These are phyloP conservation scores for Urocynchramus pylzowi DNA, from an alignment of 2,113 vertebrate species.

Conservation along the genomic window DNA sequence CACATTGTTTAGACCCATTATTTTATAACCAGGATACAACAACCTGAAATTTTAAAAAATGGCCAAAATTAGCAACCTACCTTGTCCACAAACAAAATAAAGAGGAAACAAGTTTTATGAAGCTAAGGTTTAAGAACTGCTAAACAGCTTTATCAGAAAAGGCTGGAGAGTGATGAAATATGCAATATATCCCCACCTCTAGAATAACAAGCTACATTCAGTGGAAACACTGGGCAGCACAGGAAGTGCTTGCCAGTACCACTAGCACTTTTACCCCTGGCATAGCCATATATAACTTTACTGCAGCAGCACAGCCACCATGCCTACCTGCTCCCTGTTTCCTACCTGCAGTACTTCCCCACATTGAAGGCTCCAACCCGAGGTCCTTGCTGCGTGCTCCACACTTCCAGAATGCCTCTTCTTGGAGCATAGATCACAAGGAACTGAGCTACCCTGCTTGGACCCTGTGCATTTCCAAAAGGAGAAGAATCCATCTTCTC, in stretches of 20 bases:
- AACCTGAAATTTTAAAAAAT: constrained; percentile 69
- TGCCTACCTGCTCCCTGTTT: background rate
- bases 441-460: constrained; percentile 87
- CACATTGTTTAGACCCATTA: constrained; percentile 98
- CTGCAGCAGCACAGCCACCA: background rate
- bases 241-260: background rate
- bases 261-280: background rate
- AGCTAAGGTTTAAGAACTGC: background rate
- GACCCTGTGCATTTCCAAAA: constrained; percentile 77
- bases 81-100: background rate
- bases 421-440: constrained; percentile 93
- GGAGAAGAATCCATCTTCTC: constrained; percentile 73
- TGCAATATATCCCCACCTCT: background rate
- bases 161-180: background rate
- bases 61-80: background rate
- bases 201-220: background rate
- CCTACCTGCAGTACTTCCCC: constrained; percentile 93
- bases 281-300: background rate
- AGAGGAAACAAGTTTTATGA: background rate
- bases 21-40: constrained; percentile 92
- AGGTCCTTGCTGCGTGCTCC: constrained; percentile 94
- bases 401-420: constrained; percentile 94
- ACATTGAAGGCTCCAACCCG: constrained; percentile 95
- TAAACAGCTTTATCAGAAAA: background rate
- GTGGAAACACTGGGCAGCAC: background rate